Conservation (phyloP, 2,797 vertebrate species). For the Uromys caudimaculatus region DNA sequence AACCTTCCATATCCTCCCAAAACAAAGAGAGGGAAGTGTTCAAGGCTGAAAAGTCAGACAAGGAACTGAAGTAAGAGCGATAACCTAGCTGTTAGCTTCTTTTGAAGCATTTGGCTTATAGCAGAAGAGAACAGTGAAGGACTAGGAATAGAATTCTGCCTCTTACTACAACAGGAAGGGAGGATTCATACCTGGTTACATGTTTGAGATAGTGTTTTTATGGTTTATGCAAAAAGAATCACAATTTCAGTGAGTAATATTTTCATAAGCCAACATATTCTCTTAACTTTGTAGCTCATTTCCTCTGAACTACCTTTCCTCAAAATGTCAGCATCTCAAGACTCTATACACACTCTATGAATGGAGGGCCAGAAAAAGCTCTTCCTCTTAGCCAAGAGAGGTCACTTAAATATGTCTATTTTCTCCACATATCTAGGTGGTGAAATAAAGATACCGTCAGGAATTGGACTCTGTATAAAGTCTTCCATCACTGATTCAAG, state of each 20-base stretch:
- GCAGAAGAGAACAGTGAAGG: background rate
- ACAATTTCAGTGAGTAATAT: background rate
- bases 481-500: background rate
- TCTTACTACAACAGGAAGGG: background rate
- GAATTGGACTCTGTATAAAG: background rate
- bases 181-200: background rate
- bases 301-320: background rate
- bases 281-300: background rate
- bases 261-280: constrained; percentile 30
- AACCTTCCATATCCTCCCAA: background rate
- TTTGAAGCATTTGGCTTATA: background rate
- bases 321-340: background rate
- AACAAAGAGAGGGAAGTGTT: background rate
- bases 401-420: constrained; percentile 7
- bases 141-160: too few species aligned
- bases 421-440: background rate
- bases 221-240: background rate
- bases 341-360: background rate
- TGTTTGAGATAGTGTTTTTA: background rate
- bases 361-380: background rate
- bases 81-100: background rate
- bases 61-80: background rate
- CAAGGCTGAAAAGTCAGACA: background rate
- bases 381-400: background rate
- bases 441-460: background rate